Base-by-base conservation (phyloP, 2,797 vertebrate species). In the Ctenopoma kingsleyae region DNA sequence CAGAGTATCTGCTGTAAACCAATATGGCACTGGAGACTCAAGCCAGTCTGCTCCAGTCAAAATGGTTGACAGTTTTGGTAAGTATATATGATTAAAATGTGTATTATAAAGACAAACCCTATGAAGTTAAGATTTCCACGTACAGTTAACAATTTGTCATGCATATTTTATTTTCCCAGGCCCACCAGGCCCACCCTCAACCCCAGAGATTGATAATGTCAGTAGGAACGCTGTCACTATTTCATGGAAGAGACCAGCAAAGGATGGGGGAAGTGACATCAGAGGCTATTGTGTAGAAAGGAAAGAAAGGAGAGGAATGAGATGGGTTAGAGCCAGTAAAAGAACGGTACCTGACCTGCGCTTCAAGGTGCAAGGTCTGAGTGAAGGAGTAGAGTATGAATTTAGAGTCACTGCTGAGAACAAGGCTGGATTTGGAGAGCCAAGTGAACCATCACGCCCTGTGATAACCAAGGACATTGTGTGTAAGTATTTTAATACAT, bases 391-490 rank as follows among this genome's bases (percentile, higher is more conserved):
- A 17, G 96, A 98, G 79, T 99, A 99, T 30, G 98, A 99, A 89
- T 99, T 99, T 92, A 96, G 98, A 67, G 98, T 99, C 73, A 98
- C 97, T 67, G 98, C 98, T 71, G 98, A 99, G 93, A 99, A 99
- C 41, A 98, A 95, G 93, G 98, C 98, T 79, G 98, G 98, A 83
- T 94, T 99, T 88, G 98, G 98, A 64, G 94, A 95, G 79, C 97
- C 98, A 70, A 99, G 98, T 77, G 96, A 98, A 62, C 91, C 96
- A 81, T 98, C 97, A 48, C 91, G 87, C 3, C 87, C 93, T 58
- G 96, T 96, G 50, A 87, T 97, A 85, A 98, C 97, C 86, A 99
- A 96, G 90, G 98, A 99, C 74, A 95, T 94, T 66, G 94, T 97
- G 83, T 99, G 98, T 99, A 89, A 96, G 98, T 97, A 93, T 71